These are phyloP conservation scores for Philereme transversata DNA, from an alignment of 2,888 invertebrate species.

Conservation along the genomic window DNA sequence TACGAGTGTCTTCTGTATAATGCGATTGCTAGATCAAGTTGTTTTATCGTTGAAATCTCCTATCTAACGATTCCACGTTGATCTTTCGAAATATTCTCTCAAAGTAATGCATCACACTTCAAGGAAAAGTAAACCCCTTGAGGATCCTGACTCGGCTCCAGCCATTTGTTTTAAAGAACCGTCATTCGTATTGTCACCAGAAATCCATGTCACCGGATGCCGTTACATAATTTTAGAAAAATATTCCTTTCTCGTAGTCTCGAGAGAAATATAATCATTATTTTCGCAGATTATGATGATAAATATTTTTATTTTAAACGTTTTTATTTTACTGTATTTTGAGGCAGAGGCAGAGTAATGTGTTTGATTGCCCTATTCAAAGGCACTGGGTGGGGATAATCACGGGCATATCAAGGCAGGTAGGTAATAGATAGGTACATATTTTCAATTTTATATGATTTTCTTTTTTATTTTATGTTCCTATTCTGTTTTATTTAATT, in stretches of 20 bases:
- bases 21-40: neutral
- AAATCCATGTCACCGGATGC: constrained; percentile 43
- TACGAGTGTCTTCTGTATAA: too few species aligned
- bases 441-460: too few species aligned
- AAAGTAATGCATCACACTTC: constrained; percentile 56
- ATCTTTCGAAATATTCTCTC: constrained; percentile 34
- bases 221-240: constrained; percentile 32
- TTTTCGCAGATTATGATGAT: neutral
- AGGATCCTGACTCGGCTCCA: constrained; percentile 43
- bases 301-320: neutral
- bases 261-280: neutral
- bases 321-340: neutral
- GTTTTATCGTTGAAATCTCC: constrained; percentile 7
- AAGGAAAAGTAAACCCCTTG: constrained; percentile 45
- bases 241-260: constrained; percentile 17
- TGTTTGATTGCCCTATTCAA: too few species aligned
- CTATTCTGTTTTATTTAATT: too few species aligned
- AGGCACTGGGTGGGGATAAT: too few species aligned
- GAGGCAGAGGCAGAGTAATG: too few species aligned
- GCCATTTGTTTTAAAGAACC: constrained; percentile 49
- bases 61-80: constrained; percentile 23
- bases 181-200: constrained; percentile 50
- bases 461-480: too few species aligned
- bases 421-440: too few species aligned
- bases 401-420: too few species aligned